These are phyloP conservation scores for Limnephilus marmoratus DNA, from an alignment of 2,888 invertebrate species.

Conservation along the genomic window DNA sequence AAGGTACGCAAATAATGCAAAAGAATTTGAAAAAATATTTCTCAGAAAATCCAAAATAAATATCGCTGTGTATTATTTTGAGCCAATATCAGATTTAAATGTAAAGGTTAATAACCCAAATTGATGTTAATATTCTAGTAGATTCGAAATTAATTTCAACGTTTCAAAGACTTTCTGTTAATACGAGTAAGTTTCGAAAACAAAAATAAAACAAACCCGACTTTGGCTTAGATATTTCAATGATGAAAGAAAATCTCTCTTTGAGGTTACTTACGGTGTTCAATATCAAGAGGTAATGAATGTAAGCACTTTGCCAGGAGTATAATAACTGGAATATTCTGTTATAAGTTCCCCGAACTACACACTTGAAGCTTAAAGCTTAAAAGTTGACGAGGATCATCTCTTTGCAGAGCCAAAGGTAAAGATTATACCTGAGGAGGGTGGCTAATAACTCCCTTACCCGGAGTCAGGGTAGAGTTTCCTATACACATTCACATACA, in stretches of 20 bases:
- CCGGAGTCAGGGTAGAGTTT: not conserved
- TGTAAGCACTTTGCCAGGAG: not conserved
- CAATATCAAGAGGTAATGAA: not conserved
- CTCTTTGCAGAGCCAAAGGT: conserved; percentile 20
- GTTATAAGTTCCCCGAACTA: not conserved
- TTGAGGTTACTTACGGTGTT: not conserved
- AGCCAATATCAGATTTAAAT: not conserved
- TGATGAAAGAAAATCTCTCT: not conserved
- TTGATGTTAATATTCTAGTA: not conserved
- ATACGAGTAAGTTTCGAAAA: not conserved
- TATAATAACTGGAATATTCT: not conserved
- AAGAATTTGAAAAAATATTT: not conserved
- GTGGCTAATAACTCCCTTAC: not conserved
- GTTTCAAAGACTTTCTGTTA: not conserved
- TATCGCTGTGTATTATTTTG: not conserved
- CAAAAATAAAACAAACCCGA: not conserved
- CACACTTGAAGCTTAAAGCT: not conserved
- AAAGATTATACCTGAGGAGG: not conserved
- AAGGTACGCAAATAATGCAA: not conserved
- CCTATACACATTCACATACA: too few relatives aligned
- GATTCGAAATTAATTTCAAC: not conserved
- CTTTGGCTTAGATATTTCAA: not conserved
- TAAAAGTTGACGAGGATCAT: conserved; percentile 13
- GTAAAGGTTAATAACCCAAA: not conserved
- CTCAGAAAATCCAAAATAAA: not conserved